Conservation (phyloP, 2,113 vertebrate genomes). For the Neomonachus schauinslandi region DNA sequence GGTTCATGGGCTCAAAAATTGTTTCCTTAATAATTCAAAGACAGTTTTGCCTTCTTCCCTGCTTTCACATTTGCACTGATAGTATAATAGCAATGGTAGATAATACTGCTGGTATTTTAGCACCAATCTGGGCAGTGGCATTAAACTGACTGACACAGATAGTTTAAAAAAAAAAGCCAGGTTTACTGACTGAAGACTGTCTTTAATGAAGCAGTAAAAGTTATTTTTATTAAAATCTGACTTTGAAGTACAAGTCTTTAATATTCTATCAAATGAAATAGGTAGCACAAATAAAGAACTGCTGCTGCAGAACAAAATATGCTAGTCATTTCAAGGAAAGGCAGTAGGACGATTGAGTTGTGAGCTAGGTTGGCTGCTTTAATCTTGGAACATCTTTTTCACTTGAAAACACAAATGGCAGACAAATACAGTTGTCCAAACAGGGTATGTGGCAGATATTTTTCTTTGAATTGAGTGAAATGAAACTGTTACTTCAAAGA, state of each 20-base stretch:
- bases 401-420: not conserved
- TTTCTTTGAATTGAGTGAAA: not conserved
- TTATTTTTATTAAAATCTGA: conserved; percentile 29
- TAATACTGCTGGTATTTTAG: not conserved
- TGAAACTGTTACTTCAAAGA: not conserved
- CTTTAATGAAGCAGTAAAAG: not conserved
- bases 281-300: not conserved
- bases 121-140: not conserved
- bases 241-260: not conserved
- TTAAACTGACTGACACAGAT: not conserved
- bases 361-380: not conserved
- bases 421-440: not conserved
- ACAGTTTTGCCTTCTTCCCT: not conserved
- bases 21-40: not conserved
- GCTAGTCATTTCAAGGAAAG: not conserved
- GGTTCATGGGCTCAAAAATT: not conserved
- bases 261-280: not conserved
- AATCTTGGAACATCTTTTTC: not conserved
- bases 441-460: not conserved
- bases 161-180: not conserved
- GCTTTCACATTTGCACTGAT: not conserved
- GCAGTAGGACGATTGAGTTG: not conserved
- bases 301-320: not conserved
- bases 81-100: not conserved
- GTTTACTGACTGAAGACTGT: not conserved